phyloP scores from a whole-genome alignment of 2,888 invertebrate genomes.

The Beris morrisii region DNA sequence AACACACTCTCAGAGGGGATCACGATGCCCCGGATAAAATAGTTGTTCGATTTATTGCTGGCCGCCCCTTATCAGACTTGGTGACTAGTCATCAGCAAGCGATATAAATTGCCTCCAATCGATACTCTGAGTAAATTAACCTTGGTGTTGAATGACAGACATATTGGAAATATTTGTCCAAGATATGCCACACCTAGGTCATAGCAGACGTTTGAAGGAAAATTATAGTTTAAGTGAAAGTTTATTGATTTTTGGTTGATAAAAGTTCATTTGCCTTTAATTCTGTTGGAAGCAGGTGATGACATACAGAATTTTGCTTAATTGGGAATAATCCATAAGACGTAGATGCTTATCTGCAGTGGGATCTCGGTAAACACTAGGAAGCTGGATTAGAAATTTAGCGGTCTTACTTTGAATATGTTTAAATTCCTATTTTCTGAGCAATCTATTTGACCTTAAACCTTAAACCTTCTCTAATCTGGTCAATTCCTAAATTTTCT shows the following conservation, averaged over 20 bases:
- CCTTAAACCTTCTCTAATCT: too few species aligned
- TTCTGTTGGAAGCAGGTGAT: neutral
- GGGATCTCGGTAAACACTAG: too few species aligned
- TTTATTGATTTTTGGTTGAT: conserved; percentile 27
- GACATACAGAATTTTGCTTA: too few species aligned
- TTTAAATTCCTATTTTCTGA: too few species aligned
- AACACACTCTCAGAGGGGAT: neutral
- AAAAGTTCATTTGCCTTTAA: conserved; percentile 9
- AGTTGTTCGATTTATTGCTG: conserved; percentile 27
- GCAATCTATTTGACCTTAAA: too few species aligned
- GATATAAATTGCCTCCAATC: conserved; percentile 33
- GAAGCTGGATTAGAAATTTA: too few species aligned
- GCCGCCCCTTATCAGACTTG: conserved; percentile 17
- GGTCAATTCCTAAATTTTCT: too few species aligned
- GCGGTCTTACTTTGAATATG: too few species aligned
- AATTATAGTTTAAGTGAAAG: conserved; percentile 27
- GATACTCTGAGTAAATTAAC: conserved; percentile 33
- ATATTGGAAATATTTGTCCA: conserved; percentile 33
- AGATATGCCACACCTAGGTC: neutral
- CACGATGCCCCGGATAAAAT: conserved; percentile 22
- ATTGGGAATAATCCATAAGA: too few species aligned
- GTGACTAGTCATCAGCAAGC: conserved; percentile 23
- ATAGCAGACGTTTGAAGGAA: conserved; percentile 1
- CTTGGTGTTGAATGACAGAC: conserved; percentile 33
- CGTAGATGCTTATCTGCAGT: too few species aligned